A percentile compares a stretch with the other conserved stretches of the same genome.
phyloP scores from a whole-genome alignment of 2,888 invertebrate genomes.

The Neoitamus cyanurus region DNA sequence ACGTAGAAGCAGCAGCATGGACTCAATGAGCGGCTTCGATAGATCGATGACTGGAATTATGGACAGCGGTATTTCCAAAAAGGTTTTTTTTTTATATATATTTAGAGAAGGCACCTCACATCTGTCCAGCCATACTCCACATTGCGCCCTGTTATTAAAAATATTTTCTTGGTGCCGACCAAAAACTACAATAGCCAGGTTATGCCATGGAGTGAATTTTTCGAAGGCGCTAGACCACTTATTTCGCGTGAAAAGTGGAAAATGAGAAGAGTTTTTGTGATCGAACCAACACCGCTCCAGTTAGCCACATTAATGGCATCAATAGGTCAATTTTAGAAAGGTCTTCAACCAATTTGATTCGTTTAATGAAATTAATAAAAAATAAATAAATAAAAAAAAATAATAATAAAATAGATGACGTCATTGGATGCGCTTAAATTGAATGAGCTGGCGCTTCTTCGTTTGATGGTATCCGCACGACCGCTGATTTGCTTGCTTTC shows the following conservation, averaged over 20 bases:
- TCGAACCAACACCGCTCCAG: too few species aligned
- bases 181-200: not conserved
- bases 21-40: too few species aligned
- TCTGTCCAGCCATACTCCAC: not conserved
- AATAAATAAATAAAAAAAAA: not conserved
- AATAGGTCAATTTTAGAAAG: not conserved
- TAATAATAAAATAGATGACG: not conserved
- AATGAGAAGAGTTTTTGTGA: not conserved
- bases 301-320: not conserved
- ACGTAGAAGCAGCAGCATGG: not conserved
- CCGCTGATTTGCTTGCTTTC: not conserved
- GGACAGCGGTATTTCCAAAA: not conserved
- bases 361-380: conserved; percentile 27
- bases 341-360: conserved; percentile 16
- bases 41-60: not conserved
- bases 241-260: conserved; percentile 43
- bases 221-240: conserved; percentile 22
- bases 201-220: not conserved
- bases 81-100: not conserved
- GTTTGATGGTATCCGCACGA: not conserved
- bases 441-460: conserved; percentile 24
- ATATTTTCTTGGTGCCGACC: not conserved
- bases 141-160: not conserved
- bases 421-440: conserved; percentile 37
- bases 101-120: not conserved